Percentiles rank a stretch among this genome's conserved stretches.
These are phyloP conservation scores for Chelonoidis abingdonii DNA, from an alignment of 2,113 vertebrate species.

Conservation along the genomic window DNA sequence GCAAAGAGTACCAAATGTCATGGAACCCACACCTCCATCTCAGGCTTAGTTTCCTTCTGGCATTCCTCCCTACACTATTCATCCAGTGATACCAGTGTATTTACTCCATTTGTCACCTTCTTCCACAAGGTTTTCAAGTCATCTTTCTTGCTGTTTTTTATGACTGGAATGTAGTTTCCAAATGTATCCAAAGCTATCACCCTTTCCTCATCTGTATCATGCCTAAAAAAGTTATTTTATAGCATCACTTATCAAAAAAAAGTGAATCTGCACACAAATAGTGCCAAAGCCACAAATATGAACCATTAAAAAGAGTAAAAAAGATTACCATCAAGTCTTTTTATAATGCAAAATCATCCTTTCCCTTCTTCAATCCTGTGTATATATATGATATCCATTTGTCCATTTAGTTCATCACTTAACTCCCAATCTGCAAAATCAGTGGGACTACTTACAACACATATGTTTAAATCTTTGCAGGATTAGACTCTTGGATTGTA, in stretches of 20 bases:
- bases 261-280: conserved; percentile 71
- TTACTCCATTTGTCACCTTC: conserved; percentile 63
- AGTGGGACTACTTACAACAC: neutral
- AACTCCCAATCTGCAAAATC: neutral
- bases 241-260: conserved; percentile 64
- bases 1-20: conserved; percentile 61
- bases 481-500: conserved; percentile 3
- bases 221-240: conserved; percentile 72
- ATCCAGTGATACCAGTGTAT: conserved; percentile 68
- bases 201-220: conserved; percentile 70
- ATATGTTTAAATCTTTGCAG: neutral
- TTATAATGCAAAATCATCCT: conserved; percentile 42
- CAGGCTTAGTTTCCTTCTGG: conserved; percentile 66
- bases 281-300: conserved; percentile 48
- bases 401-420: neutral
- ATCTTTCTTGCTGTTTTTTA: neutral
- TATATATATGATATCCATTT: neutral
- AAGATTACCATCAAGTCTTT: conserved; percentile 60
- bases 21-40: conserved; percentile 68
- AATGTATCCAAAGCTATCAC: conserved; percentile 61
- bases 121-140: neutral
- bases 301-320: conserved; percentile 64
- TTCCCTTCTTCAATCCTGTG: neutral
- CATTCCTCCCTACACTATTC: conserved; percentile 66
- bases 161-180: neutral